Evolutionary conservation across 2,888 invertebrate species (phyloP).

Genomic region (Molanna angustata): DNA sequence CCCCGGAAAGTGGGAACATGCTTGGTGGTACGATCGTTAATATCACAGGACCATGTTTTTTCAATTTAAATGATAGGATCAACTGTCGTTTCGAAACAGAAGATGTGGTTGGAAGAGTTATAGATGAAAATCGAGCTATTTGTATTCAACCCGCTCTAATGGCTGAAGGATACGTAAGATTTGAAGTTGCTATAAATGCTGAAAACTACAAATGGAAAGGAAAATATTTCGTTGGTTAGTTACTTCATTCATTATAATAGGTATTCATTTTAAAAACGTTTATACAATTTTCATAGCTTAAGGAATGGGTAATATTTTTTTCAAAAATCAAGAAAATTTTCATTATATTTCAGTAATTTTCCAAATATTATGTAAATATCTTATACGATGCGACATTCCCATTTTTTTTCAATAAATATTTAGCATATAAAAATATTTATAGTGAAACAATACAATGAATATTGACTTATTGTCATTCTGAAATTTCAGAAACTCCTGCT

Average conservation of each 20-base stretch:
- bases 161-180: slow-evolving; percentile 84
- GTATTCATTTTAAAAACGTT: no score
- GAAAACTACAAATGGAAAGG: slow-evolving; percentile 87
- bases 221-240: slow-evolving; percentile 84
- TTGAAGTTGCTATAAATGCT: slow-evolving; percentile 82
- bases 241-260: no score
- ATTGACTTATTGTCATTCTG: not conserved
- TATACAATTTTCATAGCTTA: no score
- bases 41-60: slow-evolving; percentile 95
- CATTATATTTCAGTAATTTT: no score
- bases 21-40: slow-evolving; percentile 95
- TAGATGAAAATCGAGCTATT: slow-evolving; percentile 79
- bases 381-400: no score
- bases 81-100: slow-evolving; percentile 83
- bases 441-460: not conserved
- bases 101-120: slow-evolving; percentile 71
- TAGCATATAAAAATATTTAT: no score
- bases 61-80: slow-evolving; percentile 70
- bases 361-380: no score
- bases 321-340: no score
- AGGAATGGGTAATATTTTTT: no score
- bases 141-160: slow-evolving; percentile 86
- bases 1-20: slow-evolving; percentile 97
- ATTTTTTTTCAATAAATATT: no score
- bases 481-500: slow-evolving; percentile 75